Conservation (phyloP, 2,797 vertebrate genomes). For the Knipowitschia caucasica region DNA sequence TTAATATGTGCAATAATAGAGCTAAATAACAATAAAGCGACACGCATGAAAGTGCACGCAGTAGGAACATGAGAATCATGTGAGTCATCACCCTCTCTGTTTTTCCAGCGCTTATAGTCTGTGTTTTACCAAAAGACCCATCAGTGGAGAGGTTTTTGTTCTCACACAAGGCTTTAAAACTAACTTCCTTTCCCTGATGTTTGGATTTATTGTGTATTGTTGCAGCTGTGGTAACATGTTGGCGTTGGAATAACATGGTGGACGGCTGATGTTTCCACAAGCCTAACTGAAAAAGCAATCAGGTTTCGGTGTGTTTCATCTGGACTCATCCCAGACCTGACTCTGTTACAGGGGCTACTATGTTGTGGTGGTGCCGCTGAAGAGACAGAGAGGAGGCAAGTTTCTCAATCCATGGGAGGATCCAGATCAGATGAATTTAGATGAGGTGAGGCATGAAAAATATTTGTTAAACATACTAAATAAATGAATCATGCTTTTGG, state of each 20-base stretch:
- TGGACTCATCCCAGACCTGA: conserved; percentile 12
- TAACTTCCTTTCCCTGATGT: conserved; percentile 1
- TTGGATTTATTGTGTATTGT: conserved; percentile 8
- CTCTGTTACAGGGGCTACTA: conserved; percentile 87
- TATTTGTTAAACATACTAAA: neutral
- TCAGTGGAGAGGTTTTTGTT: conserved; percentile 16
- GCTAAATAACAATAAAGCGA: neutral
- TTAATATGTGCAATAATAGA: neutral
- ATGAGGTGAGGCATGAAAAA: conserved; percentile 81
- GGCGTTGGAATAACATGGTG: conserved; percentile 8
- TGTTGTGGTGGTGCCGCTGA: conserved; percentile 95
- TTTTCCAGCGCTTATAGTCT: neutral
- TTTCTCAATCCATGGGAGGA: conserved; percentile 92
- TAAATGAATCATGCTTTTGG: neutral
- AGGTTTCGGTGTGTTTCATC: neutral
- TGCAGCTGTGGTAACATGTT: conserved; percentile 13
- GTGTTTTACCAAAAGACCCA: conserved; percentile 13
- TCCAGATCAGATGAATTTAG: conserved; percentile 97
- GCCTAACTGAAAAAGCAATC: conserved; percentile 1
- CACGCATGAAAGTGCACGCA: conserved; percentile 4
- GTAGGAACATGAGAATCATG: conserved; percentile 19
- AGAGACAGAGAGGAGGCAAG: conserved; percentile 91
- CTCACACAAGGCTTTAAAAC: conserved; percentile 12
- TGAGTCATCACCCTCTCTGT: conserved; percentile 15
- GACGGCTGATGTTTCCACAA: neutral